These are phyloP conservation scores for Sciurus niger DNA, from an alignment of 2,113 vertebrate genomes.

Conservation along the genomic window DNA sequence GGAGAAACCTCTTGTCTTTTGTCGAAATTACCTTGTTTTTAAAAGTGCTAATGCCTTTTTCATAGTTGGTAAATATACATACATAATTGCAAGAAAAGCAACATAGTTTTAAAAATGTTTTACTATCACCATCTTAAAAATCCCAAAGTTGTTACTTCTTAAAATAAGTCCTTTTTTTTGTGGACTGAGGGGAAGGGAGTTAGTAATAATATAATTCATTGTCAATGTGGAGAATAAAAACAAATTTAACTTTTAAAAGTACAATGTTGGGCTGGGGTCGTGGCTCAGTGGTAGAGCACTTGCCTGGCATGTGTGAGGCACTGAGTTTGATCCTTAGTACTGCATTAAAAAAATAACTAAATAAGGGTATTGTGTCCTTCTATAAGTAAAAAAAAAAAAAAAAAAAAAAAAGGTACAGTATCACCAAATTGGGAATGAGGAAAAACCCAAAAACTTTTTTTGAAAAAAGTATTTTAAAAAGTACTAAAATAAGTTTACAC, in stretches of 20 bases:
- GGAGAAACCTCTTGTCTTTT: background rate
- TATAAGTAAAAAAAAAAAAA: background rate
- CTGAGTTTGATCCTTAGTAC: too few relatives aligned
- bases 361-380: too few relatives aligned
- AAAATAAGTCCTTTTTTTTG: slow-evolving; percentile 18
- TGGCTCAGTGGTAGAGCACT: too few relatives aligned
- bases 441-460: background rate
- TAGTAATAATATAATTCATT: slow-evolving; percentile 12
- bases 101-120: background rate
- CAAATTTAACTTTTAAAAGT: background rate
- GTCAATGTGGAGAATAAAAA: background rate
- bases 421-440: background rate
- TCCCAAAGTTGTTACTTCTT: slow-evolving; percentile 41
- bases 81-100: background rate
- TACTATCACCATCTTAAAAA: slow-evolving; percentile 30
- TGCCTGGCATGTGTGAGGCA: too few relatives aligned
- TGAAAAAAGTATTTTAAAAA: background rate
- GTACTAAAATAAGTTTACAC: background rate
- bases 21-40: slow-evolving; percentile 12
- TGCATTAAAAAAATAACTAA: too few relatives aligned
- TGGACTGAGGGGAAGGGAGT: background rate
- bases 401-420: background rate
- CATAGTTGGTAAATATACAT: background rate
- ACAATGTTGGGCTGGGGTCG: background rate
- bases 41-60: slow-evolving; percentile 19